These are phyloP conservation scores for Operophtera brumata DNA, from an alignment of 2,888 invertebrate species.

Conservation along the genomic window DNA sequence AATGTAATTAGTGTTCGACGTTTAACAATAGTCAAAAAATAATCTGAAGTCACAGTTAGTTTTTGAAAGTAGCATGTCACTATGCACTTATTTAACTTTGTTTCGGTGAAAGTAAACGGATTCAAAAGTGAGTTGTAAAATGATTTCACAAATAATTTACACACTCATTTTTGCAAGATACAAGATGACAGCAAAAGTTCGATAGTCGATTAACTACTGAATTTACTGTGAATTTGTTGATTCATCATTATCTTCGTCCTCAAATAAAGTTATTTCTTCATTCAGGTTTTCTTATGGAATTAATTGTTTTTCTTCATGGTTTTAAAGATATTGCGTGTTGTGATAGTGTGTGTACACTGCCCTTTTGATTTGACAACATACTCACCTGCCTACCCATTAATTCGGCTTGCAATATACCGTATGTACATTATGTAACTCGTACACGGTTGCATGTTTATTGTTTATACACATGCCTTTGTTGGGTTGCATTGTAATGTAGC, in stretches of 20 bases:
- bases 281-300: no score
- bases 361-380: constrained; percentile 6
- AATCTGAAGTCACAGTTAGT: constrained; percentile 7
- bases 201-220: background rate
- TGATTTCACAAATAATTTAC: background rate
- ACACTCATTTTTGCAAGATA: background rate
- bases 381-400: background rate
- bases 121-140: constrained; percentile 13
- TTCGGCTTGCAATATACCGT: constrained; percentile 13
- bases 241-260: background rate
- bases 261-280: no score
- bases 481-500: constrained; percentile 31
- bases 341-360: no score
- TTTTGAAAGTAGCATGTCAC: constrained; percentile 7
- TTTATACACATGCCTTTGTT: constrained; percentile 45
- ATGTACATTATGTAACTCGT: constrained; percentile 27
- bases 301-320: no score
- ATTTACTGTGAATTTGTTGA: no score
- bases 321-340: no score
- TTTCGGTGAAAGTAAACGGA: constrained; percentile 18
- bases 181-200: background rate
- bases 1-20: background rate
- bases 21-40: background rate
- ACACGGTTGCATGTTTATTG: constrained; percentile 44
- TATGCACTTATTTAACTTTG: constrained; percentile 6